Evolutionary conservation across 2,888 invertebrate genomes (phyloP).

Genomic region (Tanypteryx hageni): DNA sequence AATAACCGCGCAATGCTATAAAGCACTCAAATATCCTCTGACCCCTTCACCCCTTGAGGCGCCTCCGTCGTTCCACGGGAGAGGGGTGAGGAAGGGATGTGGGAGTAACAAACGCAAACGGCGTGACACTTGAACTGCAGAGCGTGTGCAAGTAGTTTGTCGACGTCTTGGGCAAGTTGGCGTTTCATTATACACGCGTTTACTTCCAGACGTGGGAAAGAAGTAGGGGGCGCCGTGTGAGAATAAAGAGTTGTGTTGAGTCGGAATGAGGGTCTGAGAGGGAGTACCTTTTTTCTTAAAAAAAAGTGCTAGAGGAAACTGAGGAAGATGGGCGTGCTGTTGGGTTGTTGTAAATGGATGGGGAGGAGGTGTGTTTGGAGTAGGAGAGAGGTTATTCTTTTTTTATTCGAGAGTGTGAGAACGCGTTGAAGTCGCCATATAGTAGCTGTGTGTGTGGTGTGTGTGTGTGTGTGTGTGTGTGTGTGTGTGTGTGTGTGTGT

Average conservation of each 20-base stretch:
- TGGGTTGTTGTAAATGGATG: constrained; percentile 51
- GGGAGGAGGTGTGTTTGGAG: constrained; percentile 16
- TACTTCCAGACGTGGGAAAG: constrained; percentile 51
- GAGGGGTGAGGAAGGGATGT: neutral
- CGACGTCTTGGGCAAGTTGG: constrained; percentile 51
- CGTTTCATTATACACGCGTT: constrained; percentile 51
- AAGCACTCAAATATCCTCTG: constrained; percentile 20
- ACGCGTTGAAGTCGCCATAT: constrained; percentile 37
- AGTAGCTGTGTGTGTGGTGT: neutral
- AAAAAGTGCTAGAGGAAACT: neutral
- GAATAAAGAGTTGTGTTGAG: constrained; percentile 33
- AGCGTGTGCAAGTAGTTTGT: constrained; percentile 64
- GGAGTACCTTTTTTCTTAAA: neutral
- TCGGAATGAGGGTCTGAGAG: neutral
- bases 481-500: too few species aligned
- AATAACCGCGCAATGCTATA: neutral
- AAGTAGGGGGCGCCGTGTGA: neutral
- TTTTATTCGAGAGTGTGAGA: constrained; percentile 34
- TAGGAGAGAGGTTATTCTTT: constrained; percentile 46
- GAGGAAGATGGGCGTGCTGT: constrained; percentile 43
- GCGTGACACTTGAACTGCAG: constrained; percentile 59
- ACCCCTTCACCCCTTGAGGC: neutral
- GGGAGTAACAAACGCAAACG: constrained; percentile 58
- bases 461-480: too few species aligned
- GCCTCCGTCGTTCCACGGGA: neutral